phyloP scores from a whole-genome alignment of 2,113 vertebrate species.

The Psilopogon haemacephalus region DNA sequence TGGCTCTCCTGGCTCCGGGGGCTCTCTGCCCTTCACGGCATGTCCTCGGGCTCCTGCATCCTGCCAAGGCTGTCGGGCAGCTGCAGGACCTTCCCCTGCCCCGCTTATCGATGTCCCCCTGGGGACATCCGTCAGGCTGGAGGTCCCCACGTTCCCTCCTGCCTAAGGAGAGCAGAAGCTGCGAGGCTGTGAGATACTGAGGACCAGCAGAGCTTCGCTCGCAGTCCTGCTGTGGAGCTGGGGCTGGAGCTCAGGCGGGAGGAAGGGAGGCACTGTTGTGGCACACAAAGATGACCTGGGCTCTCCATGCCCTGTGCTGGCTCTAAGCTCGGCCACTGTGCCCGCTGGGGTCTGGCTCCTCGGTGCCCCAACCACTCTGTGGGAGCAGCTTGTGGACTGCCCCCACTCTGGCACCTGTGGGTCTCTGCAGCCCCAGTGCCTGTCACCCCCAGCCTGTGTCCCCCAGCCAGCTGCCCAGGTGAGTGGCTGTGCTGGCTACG shows the following conservation, averaged over 20 bases:
- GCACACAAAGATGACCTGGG: fast-evolving
- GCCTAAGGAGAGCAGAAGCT: neutral
- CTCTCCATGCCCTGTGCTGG: neutral
- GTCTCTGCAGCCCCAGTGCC: neutral
- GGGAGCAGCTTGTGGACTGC: neutral
- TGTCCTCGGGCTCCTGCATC: neutral
- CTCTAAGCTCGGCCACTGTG: fast-evolving
- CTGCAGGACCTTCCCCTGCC: neutral
- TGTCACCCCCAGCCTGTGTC: neutral
- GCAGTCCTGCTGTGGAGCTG: neutral
- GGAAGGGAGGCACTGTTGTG: neutral
- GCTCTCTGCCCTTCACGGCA: neutral
- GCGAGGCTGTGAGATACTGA: neutral
- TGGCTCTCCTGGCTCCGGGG: fast-evolving
- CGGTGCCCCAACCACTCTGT: fast-evolving
- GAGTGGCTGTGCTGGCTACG: neutral
- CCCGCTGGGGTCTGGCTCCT: fast-evolving
- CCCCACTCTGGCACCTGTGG: neutral
- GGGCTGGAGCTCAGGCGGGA: neutral
- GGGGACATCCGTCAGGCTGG: neutral
- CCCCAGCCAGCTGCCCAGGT: neutral
- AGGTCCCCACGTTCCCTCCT: neutral
- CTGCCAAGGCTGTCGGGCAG: neutral
- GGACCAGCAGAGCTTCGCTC: neutral
- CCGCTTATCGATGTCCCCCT: neutral